Evolutionary conservation across 2,888 invertebrate genomes (phyloP).

Genomic region (Alsophila aescularia): DNA sequence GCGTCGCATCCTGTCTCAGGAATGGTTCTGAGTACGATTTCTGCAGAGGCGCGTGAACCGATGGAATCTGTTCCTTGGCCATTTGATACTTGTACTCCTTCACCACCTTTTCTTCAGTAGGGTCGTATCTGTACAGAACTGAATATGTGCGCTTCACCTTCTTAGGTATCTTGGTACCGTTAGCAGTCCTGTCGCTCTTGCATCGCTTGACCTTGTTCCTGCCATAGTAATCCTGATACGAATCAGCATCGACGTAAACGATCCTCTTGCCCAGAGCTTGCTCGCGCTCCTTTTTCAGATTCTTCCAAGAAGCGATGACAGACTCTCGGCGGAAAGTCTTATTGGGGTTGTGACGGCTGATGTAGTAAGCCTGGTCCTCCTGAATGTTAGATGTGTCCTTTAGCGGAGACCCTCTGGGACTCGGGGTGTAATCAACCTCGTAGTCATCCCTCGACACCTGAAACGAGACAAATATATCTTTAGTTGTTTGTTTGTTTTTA

Average conservation of each 20-base stretch:
- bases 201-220: constrained; percentile 77
- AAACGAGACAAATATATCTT: constrained; percentile 51
- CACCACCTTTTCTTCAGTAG: constrained; percentile 74
- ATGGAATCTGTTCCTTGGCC: constrained; percentile 54
- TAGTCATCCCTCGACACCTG: constrained; percentile 81
- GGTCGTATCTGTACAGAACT: constrained; percentile 76
- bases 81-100: constrained; percentile 79
- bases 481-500: constrained; percentile 20
- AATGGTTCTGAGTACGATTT: constrained; percentile 75
- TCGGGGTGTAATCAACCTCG: constrained; percentile 73
- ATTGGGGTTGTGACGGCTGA: constrained; percentile 81
- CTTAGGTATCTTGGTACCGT: constrained; percentile 61
- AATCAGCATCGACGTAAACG: constrained; percentile 74
- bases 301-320: constrained; percentile 81
- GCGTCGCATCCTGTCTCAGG: constrained; percentile 61
- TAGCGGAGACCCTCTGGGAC: constrained; percentile 74
- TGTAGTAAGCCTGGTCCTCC: constrained; percentile 70
- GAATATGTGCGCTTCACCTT: constrained; percentile 79
- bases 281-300: constrained; percentile 78
- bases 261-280: constrained; percentile 75
- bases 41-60: constrained; percentile 53
- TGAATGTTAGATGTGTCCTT: constrained; percentile 79
- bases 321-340: constrained; percentile 79
- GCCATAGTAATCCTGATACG: constrained; percentile 75
- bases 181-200: constrained; percentile 73